Evolutionary conservation across 2,797 vertebrate genomes (phyloP), one percentile per base, ranked within the genome.

Genomic region (Triplophysa bombifrons): DNA sequence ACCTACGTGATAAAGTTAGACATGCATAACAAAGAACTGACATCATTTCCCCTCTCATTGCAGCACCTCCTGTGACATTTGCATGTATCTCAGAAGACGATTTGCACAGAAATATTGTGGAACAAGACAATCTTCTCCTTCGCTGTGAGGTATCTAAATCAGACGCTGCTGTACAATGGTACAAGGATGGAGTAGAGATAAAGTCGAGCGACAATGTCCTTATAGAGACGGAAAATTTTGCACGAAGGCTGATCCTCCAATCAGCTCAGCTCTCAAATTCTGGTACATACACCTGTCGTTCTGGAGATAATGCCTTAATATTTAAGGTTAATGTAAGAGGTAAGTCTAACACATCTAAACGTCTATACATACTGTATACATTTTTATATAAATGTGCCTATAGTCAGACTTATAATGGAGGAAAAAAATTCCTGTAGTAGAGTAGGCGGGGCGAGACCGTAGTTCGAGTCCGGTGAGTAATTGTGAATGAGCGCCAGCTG

Each of bases 301-400:
- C 93, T 0, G 92, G 94, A 81, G 93, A 95, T 0, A 87, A 90
- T 66, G 85, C 93, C 0, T 74, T 94, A 85, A 92, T 93, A 87
- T 97, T 96, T 90, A 96, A 94, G 38, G 95, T 98, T 84, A 94
- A 89, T 0, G 84, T 98, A 87, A 92, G 90, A 88, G 96, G 96
- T 96, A 90, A 87, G 72, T 74, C 25, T 27, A 27, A 27, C 3
- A 27, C 3, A 3, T 27, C 25, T 27, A 64, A 48, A 48, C 44
- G 63, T 22, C 41, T 6, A 56, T 56, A 2, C 20, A 58, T 25
- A 27, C 2, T 51, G 17, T n/a, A 30, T 6, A 16, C 14, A 27
- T 60, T 22, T 27, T 3, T 14, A 58, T 56, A 56, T 56, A 22
- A 56, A 20, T 22, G 17, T 12, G 17, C 13, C 3, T 27, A 55